Base-by-base conservation (phyloP, 2,797 vertebrate species). In the Melanotaenia nigrans region DNA sequence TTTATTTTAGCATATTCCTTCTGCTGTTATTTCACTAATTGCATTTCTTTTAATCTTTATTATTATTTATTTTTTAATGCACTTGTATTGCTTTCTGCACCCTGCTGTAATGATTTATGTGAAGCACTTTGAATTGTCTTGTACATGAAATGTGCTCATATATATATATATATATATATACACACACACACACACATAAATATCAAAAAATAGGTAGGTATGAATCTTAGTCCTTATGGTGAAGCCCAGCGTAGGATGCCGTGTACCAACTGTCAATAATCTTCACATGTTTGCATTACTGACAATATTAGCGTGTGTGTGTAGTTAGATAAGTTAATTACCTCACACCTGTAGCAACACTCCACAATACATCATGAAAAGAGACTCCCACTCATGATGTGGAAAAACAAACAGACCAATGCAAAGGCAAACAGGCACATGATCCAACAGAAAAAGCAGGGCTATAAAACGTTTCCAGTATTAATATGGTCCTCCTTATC, bases 391-490 rank as follows among this genome's bases (percentile, higher is more conserved):
- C 12, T 28, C 54, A 56, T 18, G 28, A 32, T 32, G 59, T 1
- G 59, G 64, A 59, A 73, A 81, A 78, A 45, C 56, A 78, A 79
- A 73, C 4, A 2, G 25, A 58, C 64, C 33, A 51, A 60, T 18
- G 1, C 33, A 58, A 69, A 73, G 67, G 73, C 60, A 63, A 73
- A 69, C 68, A 65, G 59, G 58, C 53, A 70, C 55, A 35, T 33
- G 47, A 42, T 58, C 57, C 25, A 68, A 45, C 28, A 68, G 65
- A 57, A 24, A 73, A 45, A 60, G 30, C 33, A 53, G 32, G 25
- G 49, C 35, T 55, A 42, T 47, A 24, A 11, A 58, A 49, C 14
- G 59, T 68, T 32, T 42, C 18, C 61, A 55, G 60, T n/a, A 35
- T 32, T 25, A n/a, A 73, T 14, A 54, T 24, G 65, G 13, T 22